Conservation (phyloP, 2,797 vertebrate genomes). For the Mallotus villosus region DNA sequence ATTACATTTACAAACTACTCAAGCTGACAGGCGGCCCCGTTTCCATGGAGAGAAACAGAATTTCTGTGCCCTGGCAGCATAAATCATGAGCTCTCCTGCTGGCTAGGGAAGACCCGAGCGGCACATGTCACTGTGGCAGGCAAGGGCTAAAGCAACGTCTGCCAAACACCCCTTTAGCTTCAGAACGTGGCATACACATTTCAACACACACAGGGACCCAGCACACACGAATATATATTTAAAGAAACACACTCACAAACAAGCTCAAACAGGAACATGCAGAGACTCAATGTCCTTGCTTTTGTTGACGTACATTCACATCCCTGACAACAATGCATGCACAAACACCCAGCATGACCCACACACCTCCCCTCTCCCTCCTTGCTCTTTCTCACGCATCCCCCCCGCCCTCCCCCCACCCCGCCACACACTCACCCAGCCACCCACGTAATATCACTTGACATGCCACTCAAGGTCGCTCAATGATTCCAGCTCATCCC, state of each 20-base stretch:
- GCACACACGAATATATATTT: conserved; percentile 3
- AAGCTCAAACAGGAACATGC: conserved; percentile 25
- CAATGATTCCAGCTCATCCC: conserved; percentile 73
- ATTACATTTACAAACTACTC: conserved; percentile 49
- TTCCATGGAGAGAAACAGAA: conserved; percentile 48
- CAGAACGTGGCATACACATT: conserved; percentile 7
- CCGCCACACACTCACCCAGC: conserved; percentile 60
- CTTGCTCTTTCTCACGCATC: conserved; percentile 8
- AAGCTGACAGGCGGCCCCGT: conserved; percentile 44
- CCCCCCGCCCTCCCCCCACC: neutral
- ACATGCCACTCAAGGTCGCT: conserved; percentile 78
- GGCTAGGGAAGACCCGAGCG: conserved; percentile 8
- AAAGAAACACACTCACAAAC: conserved; percentile 18
- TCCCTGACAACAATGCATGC: conserved; percentile 17
- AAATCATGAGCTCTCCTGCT: conserved; percentile 37
- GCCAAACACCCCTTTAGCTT: conserved; percentile 33
- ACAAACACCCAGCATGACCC: conserved; percentile 1
- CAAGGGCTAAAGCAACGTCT: conserved; percentile 23
- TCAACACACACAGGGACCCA: neutral
- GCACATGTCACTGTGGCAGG: conserved; percentile 33
- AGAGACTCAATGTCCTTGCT: conserved; percentile 12
- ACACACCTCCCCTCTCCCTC: neutral
- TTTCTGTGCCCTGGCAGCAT: conserved; percentile 30
- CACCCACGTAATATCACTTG: conserved; percentile 76
- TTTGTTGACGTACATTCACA: conserved; percentile 16